Evolutionary conservation across 2,888 invertebrate species (phyloP).

Genomic region (Alloscopus bannaensis): DNA sequence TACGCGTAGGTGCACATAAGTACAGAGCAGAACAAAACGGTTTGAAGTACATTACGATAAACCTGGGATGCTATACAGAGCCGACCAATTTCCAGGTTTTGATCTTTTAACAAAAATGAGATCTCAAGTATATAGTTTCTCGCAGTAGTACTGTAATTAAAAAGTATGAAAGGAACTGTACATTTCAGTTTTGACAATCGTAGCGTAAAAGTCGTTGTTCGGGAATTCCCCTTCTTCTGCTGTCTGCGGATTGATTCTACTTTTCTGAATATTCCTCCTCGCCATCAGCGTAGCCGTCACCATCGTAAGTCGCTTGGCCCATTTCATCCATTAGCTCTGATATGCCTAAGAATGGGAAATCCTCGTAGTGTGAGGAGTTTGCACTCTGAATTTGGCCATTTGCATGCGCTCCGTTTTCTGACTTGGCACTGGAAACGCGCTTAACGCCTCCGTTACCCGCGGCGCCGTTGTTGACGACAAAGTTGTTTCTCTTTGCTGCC

Average conservation of each 20-base stretch:
- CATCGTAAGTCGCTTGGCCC: slow-evolving; percentile 64
- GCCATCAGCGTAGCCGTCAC: slow-evolving; percentile 54
- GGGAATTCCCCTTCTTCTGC: too few relatives aligned
- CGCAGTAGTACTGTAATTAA: too few relatives aligned
- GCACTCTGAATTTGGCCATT: slow-evolving; percentile 36
- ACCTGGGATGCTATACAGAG: too few relatives aligned
- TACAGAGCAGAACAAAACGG: too few relatives aligned
- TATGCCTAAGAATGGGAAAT: slow-evolving; percentile 68
- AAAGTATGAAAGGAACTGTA: too few relatives aligned
- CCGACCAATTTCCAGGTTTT: too few relatives aligned
- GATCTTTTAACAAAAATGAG: too few relatives aligned
- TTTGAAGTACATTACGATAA: too few relatives aligned
- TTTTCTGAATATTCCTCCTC: slow-evolving; percentile 61
- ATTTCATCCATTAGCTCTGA: slow-evolving; percentile 72
- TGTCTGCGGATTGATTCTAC: slow-evolving; percentile 12
- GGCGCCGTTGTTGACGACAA: slow-evolving; percentile 37
- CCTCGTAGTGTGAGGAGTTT: slow-evolving; percentile 44
- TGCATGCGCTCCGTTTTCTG: background rate
- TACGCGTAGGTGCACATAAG: too few relatives aligned
- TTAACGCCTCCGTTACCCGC: slow-evolving; percentile 29
- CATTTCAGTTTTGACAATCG: too few relatives aligned
- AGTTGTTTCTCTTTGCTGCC: slow-evolving; percentile 60
- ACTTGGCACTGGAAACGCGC: slow-evolving; percentile 33
- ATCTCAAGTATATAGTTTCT: too few relatives aligned
- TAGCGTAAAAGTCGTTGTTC: too few relatives aligned